Evolutionary conservation across 2,113 vertebrate genomes (phyloP).

Genomic region (Elephas maximus): DNA sequence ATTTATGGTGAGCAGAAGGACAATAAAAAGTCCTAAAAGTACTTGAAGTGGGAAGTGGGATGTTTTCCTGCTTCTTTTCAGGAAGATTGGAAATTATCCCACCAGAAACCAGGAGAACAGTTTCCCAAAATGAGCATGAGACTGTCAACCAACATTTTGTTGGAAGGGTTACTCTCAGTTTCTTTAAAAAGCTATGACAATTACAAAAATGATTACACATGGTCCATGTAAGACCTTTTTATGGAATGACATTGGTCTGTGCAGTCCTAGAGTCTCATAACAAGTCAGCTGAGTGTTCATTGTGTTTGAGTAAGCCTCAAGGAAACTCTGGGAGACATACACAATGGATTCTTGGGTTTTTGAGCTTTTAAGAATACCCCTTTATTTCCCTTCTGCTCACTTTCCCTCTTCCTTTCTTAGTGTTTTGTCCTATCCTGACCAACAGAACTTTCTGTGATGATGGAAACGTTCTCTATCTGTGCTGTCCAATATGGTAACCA

Average conservation of each 20-base stretch:
- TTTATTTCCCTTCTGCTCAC: background rate
- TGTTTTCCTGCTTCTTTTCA: background rate
- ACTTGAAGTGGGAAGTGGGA: background rate
- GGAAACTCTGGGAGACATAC: background rate
- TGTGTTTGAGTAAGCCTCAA: background rate
- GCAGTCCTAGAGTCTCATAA: too few species aligned
- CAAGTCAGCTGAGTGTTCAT: background rate
- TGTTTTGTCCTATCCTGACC: background rate
- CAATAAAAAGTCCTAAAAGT: background rate
- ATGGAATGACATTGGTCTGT: background rate
- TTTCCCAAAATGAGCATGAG: background rate
- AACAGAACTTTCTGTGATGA: background rate
- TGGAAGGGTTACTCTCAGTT: background rate
- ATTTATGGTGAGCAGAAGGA: background rate
- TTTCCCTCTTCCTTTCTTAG: background rate
- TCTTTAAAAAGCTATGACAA: background rate
- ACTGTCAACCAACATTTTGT: rapidly evolving
- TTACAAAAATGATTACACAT: background rate
- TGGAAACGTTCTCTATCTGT: background rate
- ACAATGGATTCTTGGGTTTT: background rate
- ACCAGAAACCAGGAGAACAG: background rate
- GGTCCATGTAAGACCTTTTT: background rate
- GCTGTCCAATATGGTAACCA: background rate
- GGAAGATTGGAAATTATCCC: background rate
- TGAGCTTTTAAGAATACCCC: background rate